Conservation (phyloP, 2,888 invertebrate species). For the Cephalotes varians region DNA sequence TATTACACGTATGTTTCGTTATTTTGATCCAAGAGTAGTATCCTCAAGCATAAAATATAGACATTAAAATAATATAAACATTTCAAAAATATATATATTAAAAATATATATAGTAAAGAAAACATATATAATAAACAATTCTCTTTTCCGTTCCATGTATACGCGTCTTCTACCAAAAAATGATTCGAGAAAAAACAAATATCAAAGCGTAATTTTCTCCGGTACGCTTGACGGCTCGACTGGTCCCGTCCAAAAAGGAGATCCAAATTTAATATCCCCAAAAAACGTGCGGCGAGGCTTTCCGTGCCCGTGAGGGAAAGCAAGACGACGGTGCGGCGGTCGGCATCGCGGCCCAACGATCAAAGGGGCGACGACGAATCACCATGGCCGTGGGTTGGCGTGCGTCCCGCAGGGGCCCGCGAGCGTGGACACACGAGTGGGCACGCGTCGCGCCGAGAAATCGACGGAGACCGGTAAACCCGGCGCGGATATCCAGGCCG, state of each 20-base stretch:
- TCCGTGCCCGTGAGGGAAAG: conserved; percentile 36
- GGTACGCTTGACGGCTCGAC: conserved; percentile 28
- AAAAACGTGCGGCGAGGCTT: conserved; percentile 37
- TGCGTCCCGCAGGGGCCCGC: conserved; percentile 59
- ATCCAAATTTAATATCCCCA: conserved; percentile 33
- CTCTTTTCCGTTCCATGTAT: background rate
- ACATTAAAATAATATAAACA: too few relatives aligned
- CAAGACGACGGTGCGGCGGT: conserved; percentile 24
- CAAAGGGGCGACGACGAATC: conserved; percentile 30
- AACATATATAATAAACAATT: background rate
- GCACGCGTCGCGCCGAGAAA: conserved; percentile 79
- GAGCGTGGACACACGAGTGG: conserved; percentile 79
- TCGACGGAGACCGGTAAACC: conserved; percentile 59
- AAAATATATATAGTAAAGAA: background rate
- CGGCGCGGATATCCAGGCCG: conserved; percentile 63
- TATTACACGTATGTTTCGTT: background rate
- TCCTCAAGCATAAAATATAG: background rate
- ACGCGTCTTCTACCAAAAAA: background rate
- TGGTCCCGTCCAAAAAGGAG: conserved; percentile 11
- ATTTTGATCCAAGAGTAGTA: background rate
- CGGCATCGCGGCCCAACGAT: conserved; percentile 54
- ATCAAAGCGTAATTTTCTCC: conserved; percentile 33
- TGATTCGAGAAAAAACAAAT: conserved; percentile 31
- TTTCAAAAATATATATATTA: too few relatives aligned
- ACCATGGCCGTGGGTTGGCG: conserved; percentile 37